These are phyloP conservation scores for Pteria penguin DNA, from an alignment of 2,888 invertebrate genomes.

Conservation along the genomic window DNA sequence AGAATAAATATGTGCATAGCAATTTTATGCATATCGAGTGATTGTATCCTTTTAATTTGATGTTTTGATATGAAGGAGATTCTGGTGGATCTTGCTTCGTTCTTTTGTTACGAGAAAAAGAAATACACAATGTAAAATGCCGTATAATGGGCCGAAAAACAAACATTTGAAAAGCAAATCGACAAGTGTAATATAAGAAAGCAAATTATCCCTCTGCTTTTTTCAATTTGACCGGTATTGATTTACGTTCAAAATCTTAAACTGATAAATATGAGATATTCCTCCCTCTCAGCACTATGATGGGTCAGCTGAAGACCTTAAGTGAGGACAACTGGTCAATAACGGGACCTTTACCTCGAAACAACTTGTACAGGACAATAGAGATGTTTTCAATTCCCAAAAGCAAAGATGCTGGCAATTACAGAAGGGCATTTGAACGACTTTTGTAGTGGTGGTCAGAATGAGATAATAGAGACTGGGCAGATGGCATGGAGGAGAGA, in stretches of 20 bases:
- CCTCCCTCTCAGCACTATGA: too few species aligned
- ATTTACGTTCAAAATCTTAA: too few species aligned
- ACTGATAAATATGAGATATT: constrained; percentile 10
- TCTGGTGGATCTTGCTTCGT: constrained; percentile 2
- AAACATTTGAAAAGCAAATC: neutral
- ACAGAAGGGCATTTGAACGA: neutral
- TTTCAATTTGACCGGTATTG: too few species aligned
- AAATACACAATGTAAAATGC: constrained; percentile 22
- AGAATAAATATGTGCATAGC: constrained; percentile 24
- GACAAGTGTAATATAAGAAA: neutral
- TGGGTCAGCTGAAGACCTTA: neutral
- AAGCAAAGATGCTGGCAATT: neutral
- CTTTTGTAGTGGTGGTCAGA: neutral
- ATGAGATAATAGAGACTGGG: neutral
- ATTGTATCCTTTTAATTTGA: constrained; percentile 20
- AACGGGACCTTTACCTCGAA: neutral
- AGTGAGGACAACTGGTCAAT: neutral
- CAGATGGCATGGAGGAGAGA: neutral
- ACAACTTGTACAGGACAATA: neutral
- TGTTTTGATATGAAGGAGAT: neutral
- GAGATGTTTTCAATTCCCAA: neutral
- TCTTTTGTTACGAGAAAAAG: constrained; percentile 7
- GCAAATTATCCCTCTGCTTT: neutral
- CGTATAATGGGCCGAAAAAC: constrained; percentile 18
- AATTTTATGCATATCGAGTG: constrained; percentile 30